These are phyloP conservation scores for Etheostoma cragini DNA, from an alignment of 2,113 vertebrate genomes.

Conservation along the genomic window DNA sequence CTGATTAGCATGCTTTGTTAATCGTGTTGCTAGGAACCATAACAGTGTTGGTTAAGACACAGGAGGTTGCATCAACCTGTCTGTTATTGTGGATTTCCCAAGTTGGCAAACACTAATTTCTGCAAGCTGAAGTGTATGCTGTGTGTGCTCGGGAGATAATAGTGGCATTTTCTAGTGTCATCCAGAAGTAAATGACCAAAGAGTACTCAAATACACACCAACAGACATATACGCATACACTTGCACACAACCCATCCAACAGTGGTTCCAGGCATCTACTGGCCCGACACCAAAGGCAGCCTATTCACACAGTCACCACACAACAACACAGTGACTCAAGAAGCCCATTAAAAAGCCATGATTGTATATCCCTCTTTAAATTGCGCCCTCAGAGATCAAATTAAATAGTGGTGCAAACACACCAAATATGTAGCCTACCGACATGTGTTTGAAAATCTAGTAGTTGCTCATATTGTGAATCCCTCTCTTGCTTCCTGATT, in stretches of 20 bases:
- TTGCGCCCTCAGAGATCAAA: slow-evolving; percentile 21
- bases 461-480: neutral
- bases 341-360: slow-evolving; percentile 62
- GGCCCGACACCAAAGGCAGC: slow-evolving; percentile 44
- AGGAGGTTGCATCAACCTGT: slow-evolving; percentile 32
- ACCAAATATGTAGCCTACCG: neutral
- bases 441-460: neutral
- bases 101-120: slow-evolving; percentile 23
- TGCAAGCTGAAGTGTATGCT: slow-evolving; percentile 3
- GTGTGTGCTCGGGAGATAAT: slow-evolving; percentile 4
- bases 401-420: slow-evolving; percentile 5
- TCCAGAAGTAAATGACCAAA: neutral
- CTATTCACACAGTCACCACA: slow-evolving; percentile 50
- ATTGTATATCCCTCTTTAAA: slow-evolving; percentile 41
- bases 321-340: slow-evolving; percentile 52
- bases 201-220: neutral
- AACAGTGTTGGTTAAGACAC: slow-evolving; percentile 23
- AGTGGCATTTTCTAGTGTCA: neutral
- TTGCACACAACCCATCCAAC: slow-evolving; percentile 16
- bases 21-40: slow-evolving; percentile 29
- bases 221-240: slow-evolving; percentile 6
- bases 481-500: neutral
- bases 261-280: slow-evolving; percentile 32
- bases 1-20: slow-evolving; percentile 16
- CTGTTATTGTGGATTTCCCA: slow-evolving; percentile 37